Conservation (phyloP, 2,797 vertebrate genomes). For the Protosalanx chinensis region DNA sequence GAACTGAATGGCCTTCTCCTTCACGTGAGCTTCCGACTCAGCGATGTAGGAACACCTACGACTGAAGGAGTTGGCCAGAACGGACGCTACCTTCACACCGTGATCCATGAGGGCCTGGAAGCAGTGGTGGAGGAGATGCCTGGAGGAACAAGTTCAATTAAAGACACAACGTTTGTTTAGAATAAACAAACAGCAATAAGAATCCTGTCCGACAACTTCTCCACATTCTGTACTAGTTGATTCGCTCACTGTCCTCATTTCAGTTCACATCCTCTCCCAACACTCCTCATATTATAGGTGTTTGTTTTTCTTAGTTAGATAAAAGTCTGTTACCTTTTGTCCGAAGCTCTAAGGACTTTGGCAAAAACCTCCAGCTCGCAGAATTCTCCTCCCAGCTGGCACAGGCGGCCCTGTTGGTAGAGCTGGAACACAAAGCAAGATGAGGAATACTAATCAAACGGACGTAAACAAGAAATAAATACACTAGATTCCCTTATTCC, state of each 20-base stretch:
- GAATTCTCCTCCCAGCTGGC: slow-evolving; percentile 98
- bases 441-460: slow-evolving; percentile 9
- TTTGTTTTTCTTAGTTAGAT: background rate
- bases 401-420: slow-evolving; percentile 97
- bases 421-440: slow-evolving; percentile 75
- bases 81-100: slow-evolving; percentile 96
- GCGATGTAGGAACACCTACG: slow-evolving; percentile 97
- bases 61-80: slow-evolving; percentile 96
- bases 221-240: background rate
- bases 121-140: slow-evolving; percentile 97
- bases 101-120: slow-evolving; percentile 99
- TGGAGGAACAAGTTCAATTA: slow-evolving; percentile 48
- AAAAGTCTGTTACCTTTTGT: slow-evolving; percentile 88
- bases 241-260: background rate
- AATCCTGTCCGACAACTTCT: background rate
- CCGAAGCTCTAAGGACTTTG: slow-evolving; percentile 95
- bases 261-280: background rate
- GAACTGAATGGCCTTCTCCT: slow-evolving; percentile 98
- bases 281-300: background rate
- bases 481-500: background rate
- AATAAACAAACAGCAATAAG: background rate
- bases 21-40: slow-evolving; percentile 92
- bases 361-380: slow-evolving; percentile 99
- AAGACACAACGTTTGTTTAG: background rate
- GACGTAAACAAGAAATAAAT: background rate